Base-by-base conservation (phyloP, 2,797 vertebrate genomes). In the Dendrocincla fuliginosa region DNA sequence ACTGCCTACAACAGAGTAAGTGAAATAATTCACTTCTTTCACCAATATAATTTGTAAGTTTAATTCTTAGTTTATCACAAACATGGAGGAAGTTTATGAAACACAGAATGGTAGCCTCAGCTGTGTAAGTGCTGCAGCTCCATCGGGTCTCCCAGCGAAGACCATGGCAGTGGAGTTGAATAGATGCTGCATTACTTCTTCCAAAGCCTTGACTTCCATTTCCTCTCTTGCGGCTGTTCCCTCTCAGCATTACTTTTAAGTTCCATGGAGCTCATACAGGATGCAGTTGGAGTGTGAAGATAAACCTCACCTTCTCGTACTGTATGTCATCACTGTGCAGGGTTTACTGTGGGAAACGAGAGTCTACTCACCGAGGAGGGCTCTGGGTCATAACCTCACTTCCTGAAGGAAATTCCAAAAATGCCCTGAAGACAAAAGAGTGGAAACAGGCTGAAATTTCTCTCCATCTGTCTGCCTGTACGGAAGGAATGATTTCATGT, bases 351-450 rank as follows among this genome's bases (percentile, higher is more conserved):
- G 98, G 98, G 98, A 98, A 98, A 98, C 64, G 84, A 90, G 86
- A 96, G 87, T 84, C 82, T 69, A 44, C 75, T 97, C 90, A 74
- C 93, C 6, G 89, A 97, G 96, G 97, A 98, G 98, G 92, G 97
- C 90, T 91, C 95, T 97, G 96, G 98, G 97, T 98, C 97, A 65
- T 71, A 98, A 97, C 97, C 98, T 97, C 87, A 87, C 93, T 98
- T 98, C 98, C 98, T 97, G 97, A 97, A 97, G 98, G 98, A 98
- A 98, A 98, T 98, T 97, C 98, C 98, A 96, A 98, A 98, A 98
- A 96, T 97, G 97, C 97, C 97, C 97, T 11, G 22, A 97, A 98
- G 97, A 98, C 98, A 98, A 98, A 98, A 97, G 98, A 91, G 91
- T 97, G 98, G 98, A 97, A 98, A 96, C 95, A 77, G 96, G 94